Evolutionary conservation across 2,888 invertebrate genomes (phyloP).

Genomic region (Spilarctia lutea): DNA sequence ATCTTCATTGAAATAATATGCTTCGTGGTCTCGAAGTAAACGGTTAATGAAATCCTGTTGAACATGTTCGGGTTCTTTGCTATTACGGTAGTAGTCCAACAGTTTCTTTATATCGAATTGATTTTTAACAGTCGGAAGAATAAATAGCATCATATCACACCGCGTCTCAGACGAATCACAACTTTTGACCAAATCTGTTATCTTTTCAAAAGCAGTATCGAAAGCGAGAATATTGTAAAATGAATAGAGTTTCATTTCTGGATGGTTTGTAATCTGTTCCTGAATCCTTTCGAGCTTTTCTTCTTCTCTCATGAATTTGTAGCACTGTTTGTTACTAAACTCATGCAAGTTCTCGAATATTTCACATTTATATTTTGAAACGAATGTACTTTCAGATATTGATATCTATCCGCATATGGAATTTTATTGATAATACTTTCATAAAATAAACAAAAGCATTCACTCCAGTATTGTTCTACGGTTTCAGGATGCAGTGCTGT

Average conservation of each 20-base stretch:
- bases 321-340: conserved; percentile 57
- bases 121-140: conserved; percentile 59
- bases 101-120: conserved; percentile 58
- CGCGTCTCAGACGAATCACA: conserved; percentile 54
- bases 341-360: conserved; percentile 59
- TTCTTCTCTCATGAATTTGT: conserved; percentile 57
- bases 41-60: conserved; percentile 61
- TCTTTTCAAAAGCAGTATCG: conserved; percentile 58
- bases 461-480: conserved; percentile 57
- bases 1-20: conserved; percentile 61
- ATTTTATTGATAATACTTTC: conserved; percentile 60
- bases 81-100: conserved; percentile 65
- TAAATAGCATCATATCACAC: conserved; percentile 53
- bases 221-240: conserved; percentile 70
- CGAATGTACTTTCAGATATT: conserved; percentile 60
- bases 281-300: conserved; percentile 68
- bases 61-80: conserved; percentile 64
- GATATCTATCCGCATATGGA: conserved; percentile 54
- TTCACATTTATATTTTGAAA: conserved; percentile 55
- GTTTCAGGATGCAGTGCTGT: conserved; percentile 54
- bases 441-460: conserved; percentile 50
- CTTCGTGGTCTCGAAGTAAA: conserved; percentile 53
- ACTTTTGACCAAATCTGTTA: conserved; percentile 57
- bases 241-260: conserved; percentile 57
- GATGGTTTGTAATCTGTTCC: conserved; percentile 55